Evolutionary conservation across 2,113 vertebrate genomes (phyloP), one percentile per base, ranked within the genome.

Genomic region (Lepisosteus osseus): DNA sequence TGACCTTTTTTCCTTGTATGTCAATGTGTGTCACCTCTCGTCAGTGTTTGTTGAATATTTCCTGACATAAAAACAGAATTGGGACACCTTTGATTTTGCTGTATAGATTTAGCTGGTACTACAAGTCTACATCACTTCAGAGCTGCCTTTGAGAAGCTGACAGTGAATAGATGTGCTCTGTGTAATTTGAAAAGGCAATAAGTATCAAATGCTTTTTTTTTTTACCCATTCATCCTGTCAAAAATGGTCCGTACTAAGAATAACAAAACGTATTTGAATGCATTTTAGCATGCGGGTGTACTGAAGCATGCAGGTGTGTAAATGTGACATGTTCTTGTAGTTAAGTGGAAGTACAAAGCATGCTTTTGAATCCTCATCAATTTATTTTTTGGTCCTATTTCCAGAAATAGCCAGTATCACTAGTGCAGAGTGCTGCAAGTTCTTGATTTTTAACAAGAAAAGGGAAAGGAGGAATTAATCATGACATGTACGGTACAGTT

Each of bases 101-200:
- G 9, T 70, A 43, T 64, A 45, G 8, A 42, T n/a, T 54, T 71
- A 54, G 44, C 61, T 55, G 47, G 14, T 7, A 17, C 3, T 17
- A 64, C 29, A 43, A 45, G 17, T 47, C 57, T n/a, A 12, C 45
- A 64, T 17, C 55, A 51, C 51, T 14, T 7, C 17, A 64, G 12
- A 64, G 13, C 15, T 40, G 70, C 15, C 43, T 71, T 59, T 59
- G 40, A 54, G 15, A 15, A 62, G 54, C 4, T 47, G 57, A 70
- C 43, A 44, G 57, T 14, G 44, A 62, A 70, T 54, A 62, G 43
- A 44, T 62, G n/a, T 14, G 14, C 15, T 70, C 69, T 51, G 47
- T 61, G 69, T 70, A 59, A 51, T 42, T 51, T 61, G 6, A 43
- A 70, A 62, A 70, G 69, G 61, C 62, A 70, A 69, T 43, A 57